phyloP scores from a whole-genome alignment of 2,113 vertebrate species.

The Prunella himalayana region DNA sequence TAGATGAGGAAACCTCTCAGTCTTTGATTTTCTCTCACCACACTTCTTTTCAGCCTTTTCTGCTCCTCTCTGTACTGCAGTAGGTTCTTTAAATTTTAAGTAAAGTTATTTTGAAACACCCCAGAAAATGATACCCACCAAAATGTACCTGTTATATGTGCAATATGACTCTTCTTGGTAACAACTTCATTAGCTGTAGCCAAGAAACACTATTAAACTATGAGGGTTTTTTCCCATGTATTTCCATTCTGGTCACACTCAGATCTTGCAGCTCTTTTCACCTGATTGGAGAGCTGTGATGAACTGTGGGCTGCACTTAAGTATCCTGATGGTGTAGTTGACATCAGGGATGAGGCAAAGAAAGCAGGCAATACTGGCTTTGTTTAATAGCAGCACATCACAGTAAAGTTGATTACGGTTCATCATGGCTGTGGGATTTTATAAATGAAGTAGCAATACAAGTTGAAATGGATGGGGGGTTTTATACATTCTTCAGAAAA shows the following conservation, averaged over 20 bases:
- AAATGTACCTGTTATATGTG: not conserved
- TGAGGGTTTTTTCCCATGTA: fast-evolving
- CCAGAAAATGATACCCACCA: not conserved
- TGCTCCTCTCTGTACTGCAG: not conserved
- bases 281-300: not conserved
- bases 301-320: not conserved
- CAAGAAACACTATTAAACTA: not conserved
- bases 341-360: not conserved
- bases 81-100: not conserved
- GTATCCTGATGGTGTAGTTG: not conserved
- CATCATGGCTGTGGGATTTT: not conserved
- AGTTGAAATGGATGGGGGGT: not conserved
- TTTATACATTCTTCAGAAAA: not conserved
- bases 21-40: not conserved
- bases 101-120: not conserved
- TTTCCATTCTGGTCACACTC: not conserved
- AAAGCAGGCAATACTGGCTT: not conserved
- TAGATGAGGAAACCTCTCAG: not conserved
- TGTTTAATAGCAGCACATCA: not conserved
- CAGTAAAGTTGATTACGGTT: not conserved
- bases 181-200: not conserved
- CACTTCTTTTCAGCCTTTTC: not conserved
- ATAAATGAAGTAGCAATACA: not conserved
- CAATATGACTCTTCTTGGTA: not conserved
- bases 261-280: not conserved